Base-by-base conservation (phyloP, 2,113 vertebrate genomes). In the Myrmophylax atrothorax region DNA sequence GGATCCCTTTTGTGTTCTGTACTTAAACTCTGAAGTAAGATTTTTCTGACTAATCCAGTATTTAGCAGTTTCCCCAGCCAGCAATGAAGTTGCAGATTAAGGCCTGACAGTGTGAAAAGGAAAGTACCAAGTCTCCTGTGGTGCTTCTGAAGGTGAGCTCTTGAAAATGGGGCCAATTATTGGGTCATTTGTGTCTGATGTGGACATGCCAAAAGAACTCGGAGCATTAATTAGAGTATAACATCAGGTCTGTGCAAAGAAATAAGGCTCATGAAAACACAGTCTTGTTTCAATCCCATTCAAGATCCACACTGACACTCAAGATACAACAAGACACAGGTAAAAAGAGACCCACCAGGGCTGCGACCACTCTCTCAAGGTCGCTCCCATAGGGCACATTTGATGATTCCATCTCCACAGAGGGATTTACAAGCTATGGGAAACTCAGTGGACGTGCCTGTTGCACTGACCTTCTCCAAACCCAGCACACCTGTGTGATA, bases 111-210 rank as follows among this genome's bases (percentile, higher is more conserved):
- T 1, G 11, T 22, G 73, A 67, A 84, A 42, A 58, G 40, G 38
- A 35, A 95, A 90, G 68, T 7, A 73, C 29, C 55, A 46, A 50
- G 46, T 76, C 59, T 90, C 79, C 42, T 0, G 13, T 1, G 2
- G 83, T 0, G 1, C 35, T 56, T 89, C 76, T 70, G 72, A 90
- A 86, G 79, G 80, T 35, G 72, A 93, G 60, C 42, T 80, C 76
- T 74, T 42, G 46, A 72, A 95, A 94, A 78, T 5, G 33, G 69
- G 86, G 79, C 59, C 83, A 86, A 77, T 88, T 82, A 88, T 46
- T 93, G 63, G 92, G 79, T 83, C 92, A 93, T 69, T 92, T 90
- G 35, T 84, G n/a, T 46, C 55, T 38, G 52, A 76, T 56, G 60
- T 38, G 69, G 47, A 63, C 5, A 5, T 35, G 73, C 46, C 87